A percentile compares a stretch with the other conserved stretches of the same genome.
phyloP scores from a whole-genome alignment of 2,888 invertebrate genomes.

The Drosophila lacicola region DNA sequence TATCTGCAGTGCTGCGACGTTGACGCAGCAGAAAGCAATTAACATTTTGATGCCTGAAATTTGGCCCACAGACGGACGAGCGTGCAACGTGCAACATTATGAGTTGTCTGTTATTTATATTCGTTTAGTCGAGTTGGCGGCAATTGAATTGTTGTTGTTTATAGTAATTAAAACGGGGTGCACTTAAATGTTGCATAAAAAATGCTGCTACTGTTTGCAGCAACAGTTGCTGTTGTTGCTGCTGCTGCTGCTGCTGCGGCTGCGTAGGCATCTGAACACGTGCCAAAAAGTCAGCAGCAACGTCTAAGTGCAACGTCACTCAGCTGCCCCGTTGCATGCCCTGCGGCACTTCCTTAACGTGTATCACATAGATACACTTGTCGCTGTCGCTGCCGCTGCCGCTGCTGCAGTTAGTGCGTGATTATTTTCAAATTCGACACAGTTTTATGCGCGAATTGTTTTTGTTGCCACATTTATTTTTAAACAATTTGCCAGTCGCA shows the following conservation, averaged over 20 bases:
- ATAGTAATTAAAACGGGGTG: constrained; percentile 71
- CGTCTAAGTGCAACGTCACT: constrained; percentile 73
- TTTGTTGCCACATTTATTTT: constrained; percentile 73
- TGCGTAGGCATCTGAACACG: constrained; percentile 73
- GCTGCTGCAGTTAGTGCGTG: constrained; percentile 73
- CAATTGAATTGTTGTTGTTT: constrained; percentile 69
- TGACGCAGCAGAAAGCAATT: constrained; percentile 65
- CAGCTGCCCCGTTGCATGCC: constrained; percentile 57
- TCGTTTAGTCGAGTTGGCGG: constrained; percentile 37
- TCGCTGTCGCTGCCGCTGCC: constrained; percentile 3
- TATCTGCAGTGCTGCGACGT: constrained; percentile 36
- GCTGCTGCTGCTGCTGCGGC: constrained; percentile 6
- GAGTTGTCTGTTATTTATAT: constrained; percentile 51
- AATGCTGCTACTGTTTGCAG: constrained; percentile 44
- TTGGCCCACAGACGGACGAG: constrained; percentile 43
- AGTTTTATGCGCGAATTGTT: constrained; percentile 76
- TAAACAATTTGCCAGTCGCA: constrained; percentile 61
- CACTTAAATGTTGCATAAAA: constrained; percentile 78
- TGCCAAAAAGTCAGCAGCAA: constrained; percentile 63
- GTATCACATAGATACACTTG: constrained; percentile 51
- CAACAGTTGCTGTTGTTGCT: constrained; percentile 8
- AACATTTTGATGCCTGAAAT: constrained; percentile 71
- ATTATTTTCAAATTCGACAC: constrained; percentile 82
- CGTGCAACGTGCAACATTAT: constrained; percentile 38
- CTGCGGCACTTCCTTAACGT: constrained; percentile 49